Conservation (phyloP, 2,888 invertebrate species). For the Pseudococcus jackbeardsleyi region DNA sequence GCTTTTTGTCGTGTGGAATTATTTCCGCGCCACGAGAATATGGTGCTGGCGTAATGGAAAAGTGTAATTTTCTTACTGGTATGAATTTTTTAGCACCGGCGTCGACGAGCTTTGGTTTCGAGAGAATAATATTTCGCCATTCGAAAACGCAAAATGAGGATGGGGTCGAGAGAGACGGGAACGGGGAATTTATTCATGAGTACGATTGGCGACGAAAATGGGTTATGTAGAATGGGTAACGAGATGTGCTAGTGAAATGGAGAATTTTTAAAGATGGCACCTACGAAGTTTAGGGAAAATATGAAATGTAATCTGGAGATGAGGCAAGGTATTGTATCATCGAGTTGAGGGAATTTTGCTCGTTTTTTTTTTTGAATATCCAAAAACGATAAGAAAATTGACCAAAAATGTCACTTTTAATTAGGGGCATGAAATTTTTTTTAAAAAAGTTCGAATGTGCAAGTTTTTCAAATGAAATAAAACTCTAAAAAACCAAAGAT, state of each 20-base stretch:
- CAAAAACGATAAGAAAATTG: no score
- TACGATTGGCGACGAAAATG: not conserved
- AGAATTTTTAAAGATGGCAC: no score
- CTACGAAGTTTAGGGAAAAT: no score
- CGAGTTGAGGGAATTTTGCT: no score
- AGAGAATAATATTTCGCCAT: conserved; percentile 16
- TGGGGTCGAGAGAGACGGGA: not conserved
- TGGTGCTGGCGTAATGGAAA: conserved; percentile 25
- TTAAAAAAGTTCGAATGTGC: no score
- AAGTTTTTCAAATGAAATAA: no score
- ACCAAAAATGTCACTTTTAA: no score
- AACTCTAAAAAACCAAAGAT: no score
- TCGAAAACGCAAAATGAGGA: not conserved
- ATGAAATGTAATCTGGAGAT: no score
- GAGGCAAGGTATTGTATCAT: no score
- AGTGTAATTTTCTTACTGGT: conserved; percentile 38
- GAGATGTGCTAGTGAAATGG: not conserved
- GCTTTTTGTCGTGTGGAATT: conserved; percentile 50
- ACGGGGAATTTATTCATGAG: not conserved
- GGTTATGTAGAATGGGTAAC: not conserved
- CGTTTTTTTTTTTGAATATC: no score
- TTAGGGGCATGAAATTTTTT: no score
- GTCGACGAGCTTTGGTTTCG: conserved; percentile 37
- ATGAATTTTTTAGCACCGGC: conserved; percentile 34
- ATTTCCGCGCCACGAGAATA: conserved; percentile 48